phyloP scores from a whole-genome alignment of 2,888 invertebrate genomes.

The Yponomeuta sedellus region DNA sequence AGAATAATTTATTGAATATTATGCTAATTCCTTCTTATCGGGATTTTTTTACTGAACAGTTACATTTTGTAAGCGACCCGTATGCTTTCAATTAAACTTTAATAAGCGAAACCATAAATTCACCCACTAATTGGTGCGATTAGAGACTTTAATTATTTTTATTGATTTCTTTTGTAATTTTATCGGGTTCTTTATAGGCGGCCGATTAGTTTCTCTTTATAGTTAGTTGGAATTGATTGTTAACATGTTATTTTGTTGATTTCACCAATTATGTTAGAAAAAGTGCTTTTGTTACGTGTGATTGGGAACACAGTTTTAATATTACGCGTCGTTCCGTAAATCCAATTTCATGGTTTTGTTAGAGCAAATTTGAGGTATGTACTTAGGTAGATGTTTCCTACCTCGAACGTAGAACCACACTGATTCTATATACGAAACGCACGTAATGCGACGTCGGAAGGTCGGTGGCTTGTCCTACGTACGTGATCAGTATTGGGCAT shows the following conservation, averaged over 20 bases:
- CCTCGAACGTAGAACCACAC: too few species aligned
- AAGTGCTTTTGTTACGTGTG: neutral
- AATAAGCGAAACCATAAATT: conserved; percentile 63
- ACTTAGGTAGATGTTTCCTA: too few species aligned
- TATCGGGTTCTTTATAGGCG: conserved; percentile 63
- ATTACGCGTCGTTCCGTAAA: neutral
- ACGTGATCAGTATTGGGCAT: too few species aligned
- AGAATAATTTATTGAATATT: conserved; percentile 7
- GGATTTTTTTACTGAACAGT: neutral
- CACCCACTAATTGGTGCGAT: conserved; percentile 65
- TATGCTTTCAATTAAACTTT: conserved; percentile 27
- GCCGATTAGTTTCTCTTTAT: conserved; percentile 62
- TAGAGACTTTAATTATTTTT: conserved; percentile 70
- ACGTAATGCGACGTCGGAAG: too few species aligned
- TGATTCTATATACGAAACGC: too few species aligned
- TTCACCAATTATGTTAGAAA: conserved; percentile 47
- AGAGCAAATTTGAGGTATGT: too few species aligned
- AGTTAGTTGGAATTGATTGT: conserved; percentile 67
- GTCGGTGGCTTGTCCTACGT: too few species aligned
- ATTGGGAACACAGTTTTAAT: conserved; percentile 1
- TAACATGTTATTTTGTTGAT: conserved; percentile 57
- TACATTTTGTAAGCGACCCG: conserved; percentile 12
- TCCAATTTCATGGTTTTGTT: neutral
- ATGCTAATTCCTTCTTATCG: conserved; percentile 3
- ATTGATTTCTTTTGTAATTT: conserved; percentile 73